These are phyloP conservation scores for Phania funesta DNA, from an alignment of 2,888 invertebrate genomes.

Conservation along the genomic window DNA sequence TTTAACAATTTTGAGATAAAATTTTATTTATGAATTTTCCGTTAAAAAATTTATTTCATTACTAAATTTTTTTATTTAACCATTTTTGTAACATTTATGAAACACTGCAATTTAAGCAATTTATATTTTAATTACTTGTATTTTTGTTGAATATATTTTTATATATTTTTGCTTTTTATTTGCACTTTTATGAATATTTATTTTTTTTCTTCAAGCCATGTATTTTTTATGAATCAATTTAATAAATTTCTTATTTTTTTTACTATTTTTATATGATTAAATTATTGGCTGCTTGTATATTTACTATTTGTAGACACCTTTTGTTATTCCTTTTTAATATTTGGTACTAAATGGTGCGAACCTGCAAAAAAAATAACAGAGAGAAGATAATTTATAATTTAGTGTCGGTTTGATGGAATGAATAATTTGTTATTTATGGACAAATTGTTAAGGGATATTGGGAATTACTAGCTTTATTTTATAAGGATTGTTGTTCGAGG, in stretches of 20 bases:
- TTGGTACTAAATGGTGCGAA: neutral
- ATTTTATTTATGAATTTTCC: no score
- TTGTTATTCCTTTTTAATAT: neutral
- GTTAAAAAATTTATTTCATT: no score
- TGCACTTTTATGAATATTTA: neutral
- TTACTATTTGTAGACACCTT: neutral
- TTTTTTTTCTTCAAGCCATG: neutral
- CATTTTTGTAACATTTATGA: neutral
- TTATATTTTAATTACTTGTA: neutral
- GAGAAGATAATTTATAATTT: neutral
- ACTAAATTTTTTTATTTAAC: no score
- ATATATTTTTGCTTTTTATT: neutral
- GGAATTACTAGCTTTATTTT: no score
- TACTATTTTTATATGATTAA: constrained; percentile 10
- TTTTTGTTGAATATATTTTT: neutral
- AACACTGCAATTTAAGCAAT: neutral
- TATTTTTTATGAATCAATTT: neutral
- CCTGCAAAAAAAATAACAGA: neutral
- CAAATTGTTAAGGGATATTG: no score
- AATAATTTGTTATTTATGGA: neutral
- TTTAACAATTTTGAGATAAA: no score
- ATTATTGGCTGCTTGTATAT: constrained; percentile 33
- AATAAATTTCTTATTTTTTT: neutral
- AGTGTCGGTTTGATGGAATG: neutral
- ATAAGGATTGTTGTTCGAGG: no score